phyloP scores from a whole-genome alignment of 2,113 vertebrate genomes.

The Speoplatyrhinus poulsoni region DNA sequence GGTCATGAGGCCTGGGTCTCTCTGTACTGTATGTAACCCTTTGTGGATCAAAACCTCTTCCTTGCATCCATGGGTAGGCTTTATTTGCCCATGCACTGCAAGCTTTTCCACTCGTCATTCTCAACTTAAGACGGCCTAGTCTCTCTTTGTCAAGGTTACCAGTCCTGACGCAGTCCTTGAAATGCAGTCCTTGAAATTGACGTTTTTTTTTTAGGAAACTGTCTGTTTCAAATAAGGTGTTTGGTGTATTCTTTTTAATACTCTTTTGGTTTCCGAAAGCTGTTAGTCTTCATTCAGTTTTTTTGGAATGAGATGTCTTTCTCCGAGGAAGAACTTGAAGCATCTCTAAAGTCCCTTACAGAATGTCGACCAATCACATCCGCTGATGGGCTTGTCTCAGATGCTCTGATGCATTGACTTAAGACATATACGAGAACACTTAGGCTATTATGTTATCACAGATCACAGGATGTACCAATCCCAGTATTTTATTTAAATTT shows the following conservation, averaged over 20 bases:
- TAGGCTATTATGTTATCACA: not conserved
- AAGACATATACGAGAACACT: conserved; percentile 11
- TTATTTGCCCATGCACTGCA: conserved; percentile 1
- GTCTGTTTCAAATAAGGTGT: conserved; percentile 54
- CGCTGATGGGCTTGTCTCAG: conserved; percentile 16
- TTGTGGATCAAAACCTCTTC: not conserved
- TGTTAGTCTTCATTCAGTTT: not conserved
- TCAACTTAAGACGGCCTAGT: not conserved
- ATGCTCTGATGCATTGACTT: conserved; percentile 5
- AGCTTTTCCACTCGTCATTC: conserved; percentile 25
- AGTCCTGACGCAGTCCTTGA: not conserved
- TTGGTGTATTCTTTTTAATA: conserved; percentile 7
- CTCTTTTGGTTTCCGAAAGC: conserved; percentile 12
- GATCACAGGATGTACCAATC: not conserved
- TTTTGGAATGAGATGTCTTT: not conserved
- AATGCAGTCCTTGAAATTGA: conserved; percentile 18
- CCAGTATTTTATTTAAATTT: not conserved
- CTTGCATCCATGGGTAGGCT: conserved; percentile 22
- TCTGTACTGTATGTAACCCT: not conserved
- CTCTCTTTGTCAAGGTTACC: no score
- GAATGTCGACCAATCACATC: not conserved
- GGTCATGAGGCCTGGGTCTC: not conserved
- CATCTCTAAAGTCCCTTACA: not conserved
- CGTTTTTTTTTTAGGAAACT: conserved; percentile 17
- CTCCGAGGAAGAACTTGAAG: not conserved